These are phyloP conservation scores for Aethes cnicana DNA, from an alignment of 2,888 invertebrate species.

Conservation along the genomic window DNA sequence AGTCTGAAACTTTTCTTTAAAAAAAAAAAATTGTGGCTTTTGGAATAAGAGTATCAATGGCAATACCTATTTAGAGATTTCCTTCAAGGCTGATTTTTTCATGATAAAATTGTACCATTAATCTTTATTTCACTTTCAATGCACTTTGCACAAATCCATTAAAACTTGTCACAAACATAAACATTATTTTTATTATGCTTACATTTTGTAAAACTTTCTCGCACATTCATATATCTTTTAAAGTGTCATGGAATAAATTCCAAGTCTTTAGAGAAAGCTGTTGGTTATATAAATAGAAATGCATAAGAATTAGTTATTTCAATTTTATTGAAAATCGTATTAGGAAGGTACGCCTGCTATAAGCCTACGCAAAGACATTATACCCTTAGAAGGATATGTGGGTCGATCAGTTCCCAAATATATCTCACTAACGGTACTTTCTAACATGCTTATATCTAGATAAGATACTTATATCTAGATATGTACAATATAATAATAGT, in stretches of 20 bases:
- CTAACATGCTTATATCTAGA: constrained; percentile 3
- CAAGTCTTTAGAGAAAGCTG: constrained; percentile 48
- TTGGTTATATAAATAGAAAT: constrained; percentile 23
- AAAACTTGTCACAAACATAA: constrained; percentile 18
- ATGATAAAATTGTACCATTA: neutral
- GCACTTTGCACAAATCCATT: constrained; percentile 6
- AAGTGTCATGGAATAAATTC: constrained; percentile 49
- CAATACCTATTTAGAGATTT: no score
- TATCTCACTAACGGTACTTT: constrained; percentile 1
- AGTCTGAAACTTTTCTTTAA: no score
- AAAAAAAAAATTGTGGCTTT: no score
- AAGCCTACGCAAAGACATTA: constrained; percentile 8
- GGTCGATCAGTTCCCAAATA: neutral
- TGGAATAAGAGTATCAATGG: no score
- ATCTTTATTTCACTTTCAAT: constrained; percentile 11
- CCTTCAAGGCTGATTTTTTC: no score
- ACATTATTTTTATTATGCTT: constrained; percentile 25
- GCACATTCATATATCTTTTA: constrained; percentile 13
- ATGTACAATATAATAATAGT: no score
- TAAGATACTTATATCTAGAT: no score
- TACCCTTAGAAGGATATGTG: constrained; percentile 9
- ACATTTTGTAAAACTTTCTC: constrained; percentile 22
- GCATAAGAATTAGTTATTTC: constrained; percentile 17
- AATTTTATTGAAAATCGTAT: constrained; percentile 1
- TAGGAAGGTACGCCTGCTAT: constrained; percentile 3